phyloP scores from a whole-genome alignment of 2,888 invertebrate genomes.

The Diaphora mendica region DNA sequence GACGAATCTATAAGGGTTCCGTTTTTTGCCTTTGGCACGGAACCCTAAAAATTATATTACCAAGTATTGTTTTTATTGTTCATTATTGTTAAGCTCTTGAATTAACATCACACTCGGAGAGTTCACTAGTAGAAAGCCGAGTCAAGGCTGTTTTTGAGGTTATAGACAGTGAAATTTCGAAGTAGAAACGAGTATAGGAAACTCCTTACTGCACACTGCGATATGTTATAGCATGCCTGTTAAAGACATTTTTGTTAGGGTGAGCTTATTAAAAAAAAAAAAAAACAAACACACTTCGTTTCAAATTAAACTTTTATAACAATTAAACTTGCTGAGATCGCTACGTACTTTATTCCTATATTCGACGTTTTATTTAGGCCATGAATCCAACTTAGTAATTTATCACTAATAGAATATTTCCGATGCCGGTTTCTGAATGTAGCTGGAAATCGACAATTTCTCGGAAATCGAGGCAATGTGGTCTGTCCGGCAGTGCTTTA shows the following conservation, averaged over 20 bases:
- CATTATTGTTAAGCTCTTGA: too few relatives aligned
- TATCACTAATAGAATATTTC: slow-evolving; percentile 80
- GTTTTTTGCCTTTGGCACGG: too few relatives aligned
- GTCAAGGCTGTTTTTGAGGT: slow-evolving; percentile 14
- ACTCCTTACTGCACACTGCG: slow-evolving; percentile 30
- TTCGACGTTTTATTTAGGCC: slow-evolving; percentile 24
- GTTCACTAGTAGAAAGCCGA: too few relatives aligned
- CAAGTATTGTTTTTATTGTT: too few relatives aligned
- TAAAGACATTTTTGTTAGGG: neutral
- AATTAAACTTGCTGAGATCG: slow-evolving; percentile 11
- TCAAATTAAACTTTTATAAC: neutral
- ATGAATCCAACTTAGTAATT: slow-evolving; percentile 59
- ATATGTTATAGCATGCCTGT: slow-evolving; percentile 27
- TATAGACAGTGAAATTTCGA: too few relatives aligned
- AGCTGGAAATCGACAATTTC: slow-evolving; percentile 77
- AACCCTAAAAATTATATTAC: too few relatives aligned
- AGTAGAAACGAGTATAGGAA: too few relatives aligned
- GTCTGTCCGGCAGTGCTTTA: slow-evolving; percentile 64
- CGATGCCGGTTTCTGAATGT: slow-evolving; percentile 72
- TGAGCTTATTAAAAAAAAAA: too few relatives aligned
- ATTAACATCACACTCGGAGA: too few relatives aligned
- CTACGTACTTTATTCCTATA: slow-evolving; percentile 30
- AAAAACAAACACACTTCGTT: neutral
- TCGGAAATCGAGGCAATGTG: slow-evolving; percentile 80
- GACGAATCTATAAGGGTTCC: too few relatives aligned